Conservation (phyloP, 1,140 invertebrate genomes). For the Macrotrachela quadricornifera region DNA sequence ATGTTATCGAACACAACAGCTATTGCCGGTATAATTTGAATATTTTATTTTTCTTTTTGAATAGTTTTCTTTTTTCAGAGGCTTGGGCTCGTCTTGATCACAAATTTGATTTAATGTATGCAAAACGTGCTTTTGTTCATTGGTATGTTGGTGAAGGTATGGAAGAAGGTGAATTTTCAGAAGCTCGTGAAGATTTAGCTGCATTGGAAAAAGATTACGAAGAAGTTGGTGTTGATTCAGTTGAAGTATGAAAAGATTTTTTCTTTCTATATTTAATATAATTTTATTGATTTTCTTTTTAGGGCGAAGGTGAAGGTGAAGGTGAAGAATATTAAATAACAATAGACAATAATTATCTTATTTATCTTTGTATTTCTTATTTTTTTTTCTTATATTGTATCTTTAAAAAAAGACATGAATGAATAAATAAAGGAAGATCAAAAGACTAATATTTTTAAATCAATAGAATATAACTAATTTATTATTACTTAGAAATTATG, state of each 20-base stretch:
- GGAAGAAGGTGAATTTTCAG: conserved; percentile 30
- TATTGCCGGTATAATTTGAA: conserved; percentile 31
- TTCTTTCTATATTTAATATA: too few relatives aligned
- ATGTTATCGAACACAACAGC: conserved; percentile 62
- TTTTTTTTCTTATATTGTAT: too few relatives aligned
- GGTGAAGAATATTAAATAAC: conserved; percentile 9
- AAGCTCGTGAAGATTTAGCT: conserved; percentile 16
- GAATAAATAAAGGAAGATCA: too few relatives aligned
- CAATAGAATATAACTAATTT: too few relatives aligned
- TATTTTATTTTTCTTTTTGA: too few relatives aligned
- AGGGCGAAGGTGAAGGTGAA: conserved; percentile 9
- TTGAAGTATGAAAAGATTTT: background rate
- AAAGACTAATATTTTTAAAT: too few relatives aligned
- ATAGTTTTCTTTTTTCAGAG: conserved; percentile 21
- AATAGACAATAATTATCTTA: background rate
- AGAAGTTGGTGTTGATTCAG: conserved; percentile 12
- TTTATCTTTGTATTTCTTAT: background rate
- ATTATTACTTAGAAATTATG: too few relatives aligned
- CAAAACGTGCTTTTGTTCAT: conserved; percentile 12
- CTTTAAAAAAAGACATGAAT: too few relatives aligned
- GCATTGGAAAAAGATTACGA: conserved; percentile 15
- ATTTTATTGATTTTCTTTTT: too few relatives aligned
- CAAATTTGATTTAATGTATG: conserved; percentile 13
- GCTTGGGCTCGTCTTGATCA: conserved; percentile 47
- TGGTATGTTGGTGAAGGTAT: conserved; percentile 32